A percentile compares a stretch with the other conserved stretches of the same genome.
phyloP scores from a whole-genome alignment of 2,888 invertebrate genomes.

The Heliconius hortense region DNA sequence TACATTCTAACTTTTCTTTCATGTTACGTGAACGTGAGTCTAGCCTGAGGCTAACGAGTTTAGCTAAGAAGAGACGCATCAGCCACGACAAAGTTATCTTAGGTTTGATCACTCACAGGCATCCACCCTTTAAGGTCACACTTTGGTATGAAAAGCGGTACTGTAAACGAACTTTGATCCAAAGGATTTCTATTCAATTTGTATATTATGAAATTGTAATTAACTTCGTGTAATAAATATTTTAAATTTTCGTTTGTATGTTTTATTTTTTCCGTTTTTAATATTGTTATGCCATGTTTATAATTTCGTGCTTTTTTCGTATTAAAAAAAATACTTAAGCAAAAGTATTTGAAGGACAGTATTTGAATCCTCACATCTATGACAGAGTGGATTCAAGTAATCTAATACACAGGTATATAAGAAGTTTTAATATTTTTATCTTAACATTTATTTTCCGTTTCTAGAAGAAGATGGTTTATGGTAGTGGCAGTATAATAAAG shows the following conservation, averaged over 20 bases:
- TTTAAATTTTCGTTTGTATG: neutral
- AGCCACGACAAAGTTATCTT: slow-evolving; percentile 20
- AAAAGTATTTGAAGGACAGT: no score
- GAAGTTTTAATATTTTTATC: no score
- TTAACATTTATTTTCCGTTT: no score
- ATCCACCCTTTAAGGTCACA: slow-evolving; percentile 11
- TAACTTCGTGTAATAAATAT: neutral
- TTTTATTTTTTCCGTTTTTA: no score
- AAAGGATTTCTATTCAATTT: slow-evolving; percentile 21
- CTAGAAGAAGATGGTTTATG: no score
- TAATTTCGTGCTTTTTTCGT: no score
- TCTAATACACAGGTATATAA: no score
- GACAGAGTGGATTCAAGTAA: no score
- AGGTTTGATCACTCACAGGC: slow-evolving; percentile 19
- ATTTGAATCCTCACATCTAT: no score
- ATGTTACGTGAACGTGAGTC: slow-evolving; percentile 2
- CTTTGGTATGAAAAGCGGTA: slow-evolving; percentile 12
- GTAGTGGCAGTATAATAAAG: no score
- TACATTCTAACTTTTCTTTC: slow-evolving; percentile 12
- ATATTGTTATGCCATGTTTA: no score
- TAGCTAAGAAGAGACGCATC: slow-evolving; percentile 22
- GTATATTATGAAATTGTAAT: neutral
- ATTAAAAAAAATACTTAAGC: no score
- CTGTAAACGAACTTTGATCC: slow-evolving; percentile 7
- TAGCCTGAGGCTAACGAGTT: slow-evolving; percentile 23